Percentiles rank a stretch among this genome's conserved stretches.
Conservation (phyloP, 2,797 vertebrate genomes). For the Taeniopygia guttata region DNA sequence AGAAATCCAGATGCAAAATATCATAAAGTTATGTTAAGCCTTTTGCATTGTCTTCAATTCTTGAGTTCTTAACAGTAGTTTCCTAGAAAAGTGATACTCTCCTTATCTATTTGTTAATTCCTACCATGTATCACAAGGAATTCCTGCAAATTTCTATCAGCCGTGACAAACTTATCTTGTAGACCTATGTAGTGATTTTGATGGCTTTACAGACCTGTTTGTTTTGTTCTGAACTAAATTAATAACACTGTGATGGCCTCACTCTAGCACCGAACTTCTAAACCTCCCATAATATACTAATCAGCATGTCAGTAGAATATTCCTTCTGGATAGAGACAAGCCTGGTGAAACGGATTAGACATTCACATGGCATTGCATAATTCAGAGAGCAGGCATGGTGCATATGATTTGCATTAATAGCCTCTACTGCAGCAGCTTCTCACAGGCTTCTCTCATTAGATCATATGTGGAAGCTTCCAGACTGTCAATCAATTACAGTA, state of each 20-base stretch:
- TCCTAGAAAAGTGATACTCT: conserved; percentile 46
- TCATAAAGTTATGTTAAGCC: not conserved
- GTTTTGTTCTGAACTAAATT: conserved; percentile 75
- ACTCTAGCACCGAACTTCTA: conserved; percentile 71
- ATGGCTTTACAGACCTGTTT: conserved; percentile 64
- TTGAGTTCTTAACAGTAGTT: conserved; percentile 12
- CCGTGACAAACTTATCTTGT: conserved; percentile 67
- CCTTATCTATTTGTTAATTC: conserved; percentile 64
- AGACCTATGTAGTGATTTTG: conserved; percentile 63
- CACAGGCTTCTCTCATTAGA: conserved; percentile 76
- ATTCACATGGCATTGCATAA: conserved; percentile 79
- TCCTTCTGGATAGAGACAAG: conserved; percentile 74
- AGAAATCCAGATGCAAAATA: not conserved
- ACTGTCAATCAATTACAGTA: conserved; percentile 82
- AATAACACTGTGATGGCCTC: conserved; percentile 52
- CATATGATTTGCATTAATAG: conserved; percentile 82
- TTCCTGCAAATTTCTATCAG: conserved; percentile 64
- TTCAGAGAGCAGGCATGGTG: conserved; percentile 74
- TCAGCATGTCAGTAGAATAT: conserved; percentile 73
- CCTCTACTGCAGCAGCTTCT: conserved; percentile 63
- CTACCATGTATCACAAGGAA: conserved; percentile 25
- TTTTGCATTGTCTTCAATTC: conserved; percentile 16
- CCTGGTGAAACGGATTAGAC: conserved; percentile 75
- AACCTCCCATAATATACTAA: conserved; percentile 77
- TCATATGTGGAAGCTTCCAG: conserved; percentile 74